Percentiles rank a stretch among this genome's conserved stretches.
These are phyloP conservation scores for Phrynocephalus versicolor DNA, from an alignment of 2,113 vertebrate genomes.

Conservation along the genomic window DNA sequence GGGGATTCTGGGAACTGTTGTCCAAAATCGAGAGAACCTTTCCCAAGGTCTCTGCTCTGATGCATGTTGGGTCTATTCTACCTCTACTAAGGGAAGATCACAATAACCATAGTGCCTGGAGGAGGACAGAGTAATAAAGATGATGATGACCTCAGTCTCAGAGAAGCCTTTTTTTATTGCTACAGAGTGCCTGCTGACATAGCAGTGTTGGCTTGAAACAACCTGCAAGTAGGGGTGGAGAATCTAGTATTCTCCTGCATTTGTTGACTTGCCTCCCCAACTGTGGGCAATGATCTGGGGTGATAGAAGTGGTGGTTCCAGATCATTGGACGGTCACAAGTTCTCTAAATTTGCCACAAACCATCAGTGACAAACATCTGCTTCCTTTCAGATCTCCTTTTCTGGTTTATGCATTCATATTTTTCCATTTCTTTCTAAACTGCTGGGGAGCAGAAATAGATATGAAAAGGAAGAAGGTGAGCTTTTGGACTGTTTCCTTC, in stretches of 20 bases:
- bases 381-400: conserved; percentile 17
- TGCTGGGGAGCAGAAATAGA: not conserved
- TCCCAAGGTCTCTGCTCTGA: not conserved
- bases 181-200: not conserved
- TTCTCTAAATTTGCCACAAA: not conserved
- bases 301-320: no score
- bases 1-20: no score
- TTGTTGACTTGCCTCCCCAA: not conserved
- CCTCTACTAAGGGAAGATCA: not conserved
- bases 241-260: not conserved
- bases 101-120: fast-evolving
- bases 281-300: not conserved
- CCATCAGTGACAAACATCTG: not conserved
- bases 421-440: not conserved
- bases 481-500: not conserved
- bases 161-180: not conserved
- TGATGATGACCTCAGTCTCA: fast-evolving
- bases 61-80: not conserved
- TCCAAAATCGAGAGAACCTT: no score
- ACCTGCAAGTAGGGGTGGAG: not conserved
- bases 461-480: fast-evolving
- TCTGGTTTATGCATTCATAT: not conserved
- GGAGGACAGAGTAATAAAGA: not conserved
- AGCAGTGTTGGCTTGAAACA: not conserved
- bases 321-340: no score